Percentiles rank a stretch among this genome's conserved stretches.
Conservation (phyloP, 2,797 vertebrate genomes). For the Spinus pinus region DNA sequence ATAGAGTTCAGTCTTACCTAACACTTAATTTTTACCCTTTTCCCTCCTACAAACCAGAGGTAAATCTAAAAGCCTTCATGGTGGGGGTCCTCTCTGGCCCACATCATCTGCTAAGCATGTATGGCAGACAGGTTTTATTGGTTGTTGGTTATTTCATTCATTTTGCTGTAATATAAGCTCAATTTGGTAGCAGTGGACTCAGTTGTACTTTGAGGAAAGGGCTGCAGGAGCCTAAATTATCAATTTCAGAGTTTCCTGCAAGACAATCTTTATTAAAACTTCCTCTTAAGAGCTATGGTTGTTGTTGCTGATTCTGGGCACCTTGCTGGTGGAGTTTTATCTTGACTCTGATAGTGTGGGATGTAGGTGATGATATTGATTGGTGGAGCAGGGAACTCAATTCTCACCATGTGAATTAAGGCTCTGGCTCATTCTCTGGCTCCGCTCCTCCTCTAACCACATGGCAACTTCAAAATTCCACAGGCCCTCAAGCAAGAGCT, state of each 20-base stretch:
- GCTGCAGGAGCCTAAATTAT: background rate
- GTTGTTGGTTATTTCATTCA: background rate
- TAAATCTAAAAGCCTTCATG: background rate
- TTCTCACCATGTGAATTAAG: background rate
- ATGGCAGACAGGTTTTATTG: background rate
- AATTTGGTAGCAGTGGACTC: background rate
- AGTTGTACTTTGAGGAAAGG: background rate
- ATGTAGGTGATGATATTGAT: background rate
- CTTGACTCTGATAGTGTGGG: background rate
- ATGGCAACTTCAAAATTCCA: background rate
- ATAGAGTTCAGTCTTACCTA: background rate
- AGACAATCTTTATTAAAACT: background rate
- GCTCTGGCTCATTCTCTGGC: background rate
- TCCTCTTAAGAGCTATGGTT: background rate
- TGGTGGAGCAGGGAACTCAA: background rate
- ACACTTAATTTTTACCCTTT: background rate
- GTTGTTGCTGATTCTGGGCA: background rate
- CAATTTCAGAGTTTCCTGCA: background rate
- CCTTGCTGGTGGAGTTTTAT: background rate
- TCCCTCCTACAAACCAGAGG: background rate
- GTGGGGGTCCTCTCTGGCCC: background rate
- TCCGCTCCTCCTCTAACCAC: background rate
- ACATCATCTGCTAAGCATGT: background rate
- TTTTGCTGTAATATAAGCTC: background rate
- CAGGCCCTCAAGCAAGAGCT: constrained; percentile 70